Base-by-base conservation (phyloP, 2,888 invertebrate species). In the Lepidonotus clava region DNA sequence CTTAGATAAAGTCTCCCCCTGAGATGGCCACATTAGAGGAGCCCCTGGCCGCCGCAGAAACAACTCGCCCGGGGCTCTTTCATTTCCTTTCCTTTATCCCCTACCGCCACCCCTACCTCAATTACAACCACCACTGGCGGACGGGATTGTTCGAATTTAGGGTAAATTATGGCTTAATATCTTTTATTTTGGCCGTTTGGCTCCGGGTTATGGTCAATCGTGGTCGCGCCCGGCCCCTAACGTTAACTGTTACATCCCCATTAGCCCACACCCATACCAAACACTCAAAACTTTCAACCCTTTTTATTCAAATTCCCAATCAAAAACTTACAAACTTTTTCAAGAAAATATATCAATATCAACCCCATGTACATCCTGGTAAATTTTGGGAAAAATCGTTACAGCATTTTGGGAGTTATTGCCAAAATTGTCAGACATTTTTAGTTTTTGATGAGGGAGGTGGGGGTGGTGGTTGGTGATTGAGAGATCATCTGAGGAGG, bases 141-240 rank as follows among this genome's bases (percentile, higher is more conserved):
- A 2, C 1, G 21, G 21, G 14, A 76, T 76, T 76, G 76, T 76
- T n/a, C 1, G 76, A 1, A 76, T 76, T 76, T 76, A 24, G 76
- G 76, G 21, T 76, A 76, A 76, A 76, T 76, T 38, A 76, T 76
- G 76, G 34, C 76, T 76, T 76, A 76, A 76, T 76, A 76, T 76
- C 76, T 76, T 76, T 76, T 76, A 76, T 76, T 76, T 76, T 34
- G 76, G 24, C 76, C 18, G 76, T 76, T 76, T 76, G 38, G 76
- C 76, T 76, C 38, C 21, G 28, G 76, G 76, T 36, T 38, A 76
- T 28, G 40, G 38, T 76, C n/a, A 38, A 38, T 38, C 76, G 11
- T 76, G 40, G 24, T 38, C 76, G n/a, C 28, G 4, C 61, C 61
- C 61, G 28, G 11, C n/a, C n/a, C 56, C n/a, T n/a, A 8, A 4